Evolutionary conservation across 37 sponge, comb jelly and placozoan species (phyloP).

Genomic region (Spongilla lacustris): DNA sequence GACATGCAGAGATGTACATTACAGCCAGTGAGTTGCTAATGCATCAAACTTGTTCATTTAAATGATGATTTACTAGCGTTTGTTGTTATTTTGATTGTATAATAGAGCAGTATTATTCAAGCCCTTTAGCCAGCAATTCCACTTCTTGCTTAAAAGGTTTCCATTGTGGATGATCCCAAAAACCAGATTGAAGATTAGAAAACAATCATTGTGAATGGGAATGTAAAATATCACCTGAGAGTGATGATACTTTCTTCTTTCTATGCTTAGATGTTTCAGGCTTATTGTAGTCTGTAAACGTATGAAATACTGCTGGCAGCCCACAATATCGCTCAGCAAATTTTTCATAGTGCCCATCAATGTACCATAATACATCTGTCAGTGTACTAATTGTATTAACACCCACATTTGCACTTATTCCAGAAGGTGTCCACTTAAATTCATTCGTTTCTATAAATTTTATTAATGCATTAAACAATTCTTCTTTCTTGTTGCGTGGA

Average conservation of each 20-base stretch:
- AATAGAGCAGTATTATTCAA: neutral
- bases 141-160: neutral
- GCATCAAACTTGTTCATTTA: neutral
- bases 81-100: neutral
- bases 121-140: neutral
- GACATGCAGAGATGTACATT: neutral
- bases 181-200: neutral
- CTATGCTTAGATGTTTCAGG: constrained; percentile 6
- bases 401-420: neutral
- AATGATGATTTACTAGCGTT: neutral
- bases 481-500: constrained; percentile 3
- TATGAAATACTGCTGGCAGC: neutral
- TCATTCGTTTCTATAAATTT: neutral
- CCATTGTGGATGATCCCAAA: constrained; percentile 1
- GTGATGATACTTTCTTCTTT: neutral
- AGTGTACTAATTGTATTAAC: constrained; percentile 3
- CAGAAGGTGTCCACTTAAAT: neutral
- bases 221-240: constrained; percentile 6
- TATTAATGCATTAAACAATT: constrained; percentile 5
- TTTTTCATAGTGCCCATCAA: neutral
- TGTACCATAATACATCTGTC: neutral
- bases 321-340: neutral
- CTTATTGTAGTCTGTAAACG: neutral
- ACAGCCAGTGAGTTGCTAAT: neutral
- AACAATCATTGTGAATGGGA: constrained; percentile 6